Conservation (phyloP, 2,888 invertebrate genomes). For the Caenorhabditis doughertyi region DNA sequence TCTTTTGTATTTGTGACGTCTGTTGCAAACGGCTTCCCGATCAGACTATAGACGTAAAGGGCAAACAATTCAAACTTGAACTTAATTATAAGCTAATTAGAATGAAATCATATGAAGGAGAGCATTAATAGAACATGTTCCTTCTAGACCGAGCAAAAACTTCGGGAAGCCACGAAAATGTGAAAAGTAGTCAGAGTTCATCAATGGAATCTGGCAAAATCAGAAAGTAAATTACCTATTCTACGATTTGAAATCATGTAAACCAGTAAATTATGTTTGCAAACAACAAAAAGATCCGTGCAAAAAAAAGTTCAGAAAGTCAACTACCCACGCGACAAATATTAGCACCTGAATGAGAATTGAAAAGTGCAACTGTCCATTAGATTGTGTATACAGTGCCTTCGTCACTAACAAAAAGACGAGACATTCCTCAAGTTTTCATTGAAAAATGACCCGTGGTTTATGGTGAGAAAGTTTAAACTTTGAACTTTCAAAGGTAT, state of each 20-base stretch:
- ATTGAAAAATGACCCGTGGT: not conserved
- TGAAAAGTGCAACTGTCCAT: not conserved
- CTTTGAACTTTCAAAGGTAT: not conserved
- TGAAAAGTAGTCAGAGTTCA: too few relatives aligned
- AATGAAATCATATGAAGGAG: not conserved
- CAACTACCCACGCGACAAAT: not conserved
- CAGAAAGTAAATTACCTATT: too few relatives aligned
- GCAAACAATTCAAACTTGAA: not conserved
- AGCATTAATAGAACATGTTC: too few relatives aligned
- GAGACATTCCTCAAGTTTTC: not conserved
- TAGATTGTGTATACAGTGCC: not conserved
- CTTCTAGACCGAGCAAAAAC: too few relatives aligned
- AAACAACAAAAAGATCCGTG: too few relatives aligned
- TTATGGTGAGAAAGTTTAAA: not conserved
- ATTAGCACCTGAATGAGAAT: not conserved
- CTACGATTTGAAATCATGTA: too few relatives aligned
- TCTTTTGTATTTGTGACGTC: not conserved
- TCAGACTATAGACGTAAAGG: constrained; percentile 7
- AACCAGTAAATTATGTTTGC: too few relatives aligned
- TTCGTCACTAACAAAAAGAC: not conserved
- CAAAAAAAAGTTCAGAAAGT: not conserved
- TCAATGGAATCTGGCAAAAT: too few relatives aligned
- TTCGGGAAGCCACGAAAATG: too few relatives aligned
- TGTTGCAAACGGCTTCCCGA: not conserved
- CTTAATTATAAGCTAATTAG: not conserved